Evolutionary conservation across 2,888 invertebrate species (phyloP), one percentile per base, ranked within the genome.

Genomic region (Phalangium opilio): DNA sequence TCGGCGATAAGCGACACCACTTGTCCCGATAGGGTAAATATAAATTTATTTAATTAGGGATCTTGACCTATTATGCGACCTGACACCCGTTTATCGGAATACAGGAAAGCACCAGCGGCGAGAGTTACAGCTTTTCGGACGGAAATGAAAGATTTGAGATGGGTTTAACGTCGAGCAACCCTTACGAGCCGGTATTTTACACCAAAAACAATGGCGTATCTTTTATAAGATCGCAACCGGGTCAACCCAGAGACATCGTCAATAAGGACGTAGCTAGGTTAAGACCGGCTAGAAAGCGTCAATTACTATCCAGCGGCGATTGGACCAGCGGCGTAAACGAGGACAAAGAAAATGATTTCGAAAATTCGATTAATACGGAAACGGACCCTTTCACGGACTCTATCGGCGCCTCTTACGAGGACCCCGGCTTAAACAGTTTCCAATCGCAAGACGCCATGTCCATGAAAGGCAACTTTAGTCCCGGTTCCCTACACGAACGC

Each of bases 401-500:
- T 7, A 36, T 7, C 17, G 11, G 11, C 11, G 34, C n/a, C n/a
- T 11, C 11, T 12, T 1, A 34, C n/a, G 38, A 36, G 8, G 14
- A 21, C 21, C 19, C 18, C 21, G 18, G 20, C 10, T 41, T 41
- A 2, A 21, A 21, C 18, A 41, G 41, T 41, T 12, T 41, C 4
- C 14, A 21, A 21, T 41, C 21, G n/a, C 41, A 41, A 20, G 41
- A 41, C 12, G 11, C 41, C n/a, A 21, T 14, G 18, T 41, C 41
- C 10, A n/a, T 41, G 21, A 41, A 20, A 14, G 41, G 19, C 17
- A 41, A 41, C 21, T 41, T 41, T 20, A 41, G 41, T 41, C 41
- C 41, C 5, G 11, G 14, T 18, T 41, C 41, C n/a, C 14, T 41
- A 11, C 10, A 14, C 11, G 41, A 41, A 20, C 17, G 41, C 17